Evolutionary conservation across 2,888 invertebrate species (phyloP).

Genomic region (Lycocerus yunnanus): DNA sequence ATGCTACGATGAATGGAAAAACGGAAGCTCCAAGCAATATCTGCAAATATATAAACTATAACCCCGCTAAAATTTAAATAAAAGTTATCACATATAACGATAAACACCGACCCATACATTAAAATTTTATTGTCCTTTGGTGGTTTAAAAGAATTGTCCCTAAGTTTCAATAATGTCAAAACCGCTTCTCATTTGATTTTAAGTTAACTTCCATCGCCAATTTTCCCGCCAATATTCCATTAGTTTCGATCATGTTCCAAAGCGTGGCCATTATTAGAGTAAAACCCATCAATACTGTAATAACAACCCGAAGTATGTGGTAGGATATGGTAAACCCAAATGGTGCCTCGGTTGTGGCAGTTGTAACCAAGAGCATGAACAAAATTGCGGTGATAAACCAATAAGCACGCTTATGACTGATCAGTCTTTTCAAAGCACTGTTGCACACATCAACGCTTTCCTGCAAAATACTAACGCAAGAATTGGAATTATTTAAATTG

Average conservation of each 20-base stretch:
- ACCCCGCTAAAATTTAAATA: not conserved
- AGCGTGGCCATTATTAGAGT: constrained; percentile 77
- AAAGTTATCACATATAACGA: not conserved
- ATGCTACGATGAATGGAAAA: too few species aligned
- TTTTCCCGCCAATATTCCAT: constrained; percentile 77
- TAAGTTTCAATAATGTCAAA: not conserved
- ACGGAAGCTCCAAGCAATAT: too few species aligned
- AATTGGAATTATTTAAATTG: constrained; percentile 31
- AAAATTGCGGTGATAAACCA: constrained; percentile 58
- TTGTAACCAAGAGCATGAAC: constrained; percentile 60
- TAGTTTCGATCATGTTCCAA: constrained; percentile 82
- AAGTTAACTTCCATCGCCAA: constrained; percentile 68
- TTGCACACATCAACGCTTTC: constrained; percentile 66
- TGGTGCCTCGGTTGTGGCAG: constrained; percentile 57
- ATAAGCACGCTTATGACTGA: constrained; percentile 60
- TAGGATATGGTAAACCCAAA: constrained; percentile 56
- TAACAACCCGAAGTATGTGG: constrained; percentile 64
- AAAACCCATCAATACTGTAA: constrained; percentile 70
- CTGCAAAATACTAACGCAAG: constrained; percentile 53
- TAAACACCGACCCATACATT: not conserved
- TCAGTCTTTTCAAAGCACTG: constrained; percentile 60
- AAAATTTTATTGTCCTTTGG: not conserved
- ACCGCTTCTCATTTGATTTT: constrained; percentile 4
- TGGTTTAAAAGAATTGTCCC: not conserved
- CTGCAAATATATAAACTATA: too few species aligned